Conservation (phyloP, 2,888 invertebrate species). For the Pandemis heparana region DNA sequence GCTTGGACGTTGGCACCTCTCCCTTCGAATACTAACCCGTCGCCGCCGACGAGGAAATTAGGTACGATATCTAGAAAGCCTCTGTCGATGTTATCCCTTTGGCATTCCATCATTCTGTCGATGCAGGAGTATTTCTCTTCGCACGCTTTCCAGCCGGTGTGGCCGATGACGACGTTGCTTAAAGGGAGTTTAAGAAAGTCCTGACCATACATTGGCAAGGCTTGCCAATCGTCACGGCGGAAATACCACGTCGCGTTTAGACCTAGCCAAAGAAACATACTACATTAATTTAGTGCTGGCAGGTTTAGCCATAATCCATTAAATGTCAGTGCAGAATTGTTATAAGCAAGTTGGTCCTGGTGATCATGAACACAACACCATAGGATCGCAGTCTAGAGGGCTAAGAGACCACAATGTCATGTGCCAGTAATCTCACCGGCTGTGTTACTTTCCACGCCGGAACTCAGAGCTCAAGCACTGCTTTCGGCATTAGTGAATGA, state of each 20-base stretch:
- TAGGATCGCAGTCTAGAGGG: no score
- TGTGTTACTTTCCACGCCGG: no score
- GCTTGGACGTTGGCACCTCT: conserved; percentile 70
- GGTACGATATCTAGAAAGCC: conserved; percentile 69
- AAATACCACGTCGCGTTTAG: conserved; percentile 74
- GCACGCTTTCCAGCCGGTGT: conserved; percentile 64
- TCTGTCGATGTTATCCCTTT: conserved; percentile 61
- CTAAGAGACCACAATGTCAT: no score
- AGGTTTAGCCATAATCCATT: neutral
- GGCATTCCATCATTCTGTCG: conserved; percentile 59
- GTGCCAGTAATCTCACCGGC: no score
- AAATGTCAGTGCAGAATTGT: no score
- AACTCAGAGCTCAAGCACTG: no score
- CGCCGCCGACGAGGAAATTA: conserved; percentile 71
- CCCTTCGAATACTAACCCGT: conserved; percentile 73
- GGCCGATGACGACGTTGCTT: conserved; percentile 66
- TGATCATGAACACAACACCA: no score
- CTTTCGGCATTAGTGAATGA: no score
- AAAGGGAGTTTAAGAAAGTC: conserved; percentile 63
- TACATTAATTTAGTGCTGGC: conserved; percentile 16
- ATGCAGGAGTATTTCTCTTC: conserved; percentile 62
- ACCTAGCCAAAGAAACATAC: conserved; percentile 63
- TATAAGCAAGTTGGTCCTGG: no score
- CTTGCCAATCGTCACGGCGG: conserved; percentile 75
- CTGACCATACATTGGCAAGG: conserved; percentile 61